phyloP scores from a whole-genome alignment of 2,113 vertebrate species.

The Leptobrachium leishanense region DNA sequence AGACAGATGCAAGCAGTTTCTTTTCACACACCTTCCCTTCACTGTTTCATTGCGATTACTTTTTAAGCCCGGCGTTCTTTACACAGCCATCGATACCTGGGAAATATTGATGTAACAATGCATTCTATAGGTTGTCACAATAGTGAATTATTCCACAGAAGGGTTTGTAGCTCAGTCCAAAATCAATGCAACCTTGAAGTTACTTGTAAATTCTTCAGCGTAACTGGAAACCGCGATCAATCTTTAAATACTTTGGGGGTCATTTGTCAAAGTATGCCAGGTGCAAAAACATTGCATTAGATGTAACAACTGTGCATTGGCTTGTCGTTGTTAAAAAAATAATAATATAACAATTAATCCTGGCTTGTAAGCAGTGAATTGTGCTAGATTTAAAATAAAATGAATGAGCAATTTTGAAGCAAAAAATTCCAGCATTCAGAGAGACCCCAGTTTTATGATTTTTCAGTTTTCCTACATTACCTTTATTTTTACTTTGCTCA shows the following conservation, averaged over 20 bases:
- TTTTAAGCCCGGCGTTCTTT: slow-evolving; percentile 17
- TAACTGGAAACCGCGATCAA: slow-evolving; percentile 41
- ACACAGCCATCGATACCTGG: slow-evolving; percentile 34
- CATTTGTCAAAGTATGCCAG: slow-evolving; percentile 29
- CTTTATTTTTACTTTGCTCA: no score
- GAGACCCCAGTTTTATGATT: no score
- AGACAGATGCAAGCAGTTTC: slow-evolving; percentile 29
- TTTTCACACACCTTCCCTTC: slow-evolving; percentile 3
- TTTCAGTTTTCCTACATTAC: no score
- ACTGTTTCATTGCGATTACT: background rate
- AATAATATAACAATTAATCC: slow-evolving; percentile 6
- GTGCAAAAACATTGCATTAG: slow-evolving; percentile 28
- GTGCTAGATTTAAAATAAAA: no score
- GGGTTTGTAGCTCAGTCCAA: slow-evolving; percentile 31
- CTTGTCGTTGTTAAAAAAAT: slow-evolving; percentile 1
- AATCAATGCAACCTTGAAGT: slow-evolving; percentile 47
- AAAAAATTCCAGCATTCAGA: no score
- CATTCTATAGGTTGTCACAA: slow-evolving; percentile 36
- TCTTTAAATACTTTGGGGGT: slow-evolving; percentile 35
- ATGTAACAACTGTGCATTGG: slow-evolving; percentile 23
- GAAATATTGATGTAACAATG: slow-evolving; percentile 33
- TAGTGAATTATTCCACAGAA: slow-evolving; percentile 27
- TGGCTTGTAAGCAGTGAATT: background rate
- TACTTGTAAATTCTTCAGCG: slow-evolving; percentile 37
- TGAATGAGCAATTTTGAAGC: no score